Evolutionary conservation across 1,140 invertebrate genomes (phyloP).

Genomic region (Wiebesia pumilae): DNA sequence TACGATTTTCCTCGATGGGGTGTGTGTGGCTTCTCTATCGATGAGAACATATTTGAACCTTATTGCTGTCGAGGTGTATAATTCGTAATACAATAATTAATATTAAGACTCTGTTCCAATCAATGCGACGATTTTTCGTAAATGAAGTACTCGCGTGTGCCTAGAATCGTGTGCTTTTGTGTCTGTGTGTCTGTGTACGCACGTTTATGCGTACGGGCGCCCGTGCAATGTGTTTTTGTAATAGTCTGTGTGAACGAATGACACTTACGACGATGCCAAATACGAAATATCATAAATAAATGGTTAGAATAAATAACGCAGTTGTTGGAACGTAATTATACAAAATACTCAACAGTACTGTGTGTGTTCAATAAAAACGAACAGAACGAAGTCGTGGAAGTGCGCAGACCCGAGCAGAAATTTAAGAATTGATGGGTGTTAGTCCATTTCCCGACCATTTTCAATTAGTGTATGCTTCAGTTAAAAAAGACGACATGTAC

Average conservation of each 20-base stretch:
- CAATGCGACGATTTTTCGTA: constrained; percentile 40
- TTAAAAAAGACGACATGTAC: neutral
- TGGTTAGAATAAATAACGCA: constrained; percentile 49
- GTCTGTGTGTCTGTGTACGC: neutral
- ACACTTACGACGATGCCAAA: constrained; percentile 44
- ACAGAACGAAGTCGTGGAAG: constrained; percentile 49
- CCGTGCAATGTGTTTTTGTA: neutral
- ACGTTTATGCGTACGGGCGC: neutral
- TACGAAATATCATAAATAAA: constrained; percentile 54
- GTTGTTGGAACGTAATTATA: constrained; percentile 46
- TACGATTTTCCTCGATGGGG: constrained; percentile 50
- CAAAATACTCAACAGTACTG: constrained; percentile 46
- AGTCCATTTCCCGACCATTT: constrained; percentile 47
- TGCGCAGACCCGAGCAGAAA: constrained; percentile 48
- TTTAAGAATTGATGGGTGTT: constrained; percentile 38
- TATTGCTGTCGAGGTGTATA: constrained; percentile 50
- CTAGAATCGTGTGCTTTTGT: neutral
- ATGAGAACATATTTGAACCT: constrained; percentile 46
- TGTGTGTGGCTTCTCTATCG: constrained; percentile 44
- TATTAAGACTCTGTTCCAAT: constrained; percentile 48
- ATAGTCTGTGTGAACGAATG: constrained; percentile 15
- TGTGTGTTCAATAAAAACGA: constrained; percentile 30
- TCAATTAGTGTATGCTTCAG: constrained; percentile 9
- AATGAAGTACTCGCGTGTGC: constrained; percentile 5
- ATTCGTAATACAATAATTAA: constrained; percentile 33